A percentile compares a stretch with the other conserved stretches of the same genome.
These are phyloP conservation scores for Pogona vitticeps DNA, from an alignment of 2,113 vertebrate species.

Conservation along the genomic window DNA sequence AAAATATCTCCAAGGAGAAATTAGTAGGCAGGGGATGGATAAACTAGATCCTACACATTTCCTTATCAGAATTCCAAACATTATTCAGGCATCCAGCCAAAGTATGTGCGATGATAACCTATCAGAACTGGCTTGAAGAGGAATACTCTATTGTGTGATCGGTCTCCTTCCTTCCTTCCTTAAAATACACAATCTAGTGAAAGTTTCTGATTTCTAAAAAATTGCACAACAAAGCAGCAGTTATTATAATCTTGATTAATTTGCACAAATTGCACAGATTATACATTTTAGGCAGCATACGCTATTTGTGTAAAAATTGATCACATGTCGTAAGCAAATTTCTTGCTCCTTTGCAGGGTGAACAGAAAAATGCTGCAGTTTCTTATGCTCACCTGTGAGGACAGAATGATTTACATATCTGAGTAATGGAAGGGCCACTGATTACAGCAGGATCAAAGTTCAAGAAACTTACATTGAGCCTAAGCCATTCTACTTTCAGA, in stretches of 20 bases:
- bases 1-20: slow-evolving; percentile 38
- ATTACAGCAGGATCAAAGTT: not conserved
- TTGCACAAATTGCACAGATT: too few relatives aligned
- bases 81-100: slow-evolving; percentile 24
- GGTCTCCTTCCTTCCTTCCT: not conserved
- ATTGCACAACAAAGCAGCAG: too few relatives aligned
- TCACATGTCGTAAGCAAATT: not conserved
- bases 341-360: too few relatives aligned
- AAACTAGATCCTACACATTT: slow-evolving; percentile 44
- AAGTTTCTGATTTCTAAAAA: too few relatives aligned
- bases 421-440: not conserved
- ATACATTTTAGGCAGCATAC: too few relatives aligned
- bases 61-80: slow-evolving; percentile 47
- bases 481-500: not conserved
- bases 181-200: too few relatives aligned
- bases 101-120: slow-evolving; percentile 30
- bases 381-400: too few relatives aligned
- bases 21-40: slow-evolving; percentile 26
- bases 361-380: too few relatives aligned
- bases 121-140: not conserved
- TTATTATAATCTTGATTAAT: too few relatives aligned
- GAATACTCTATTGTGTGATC: not conserved
- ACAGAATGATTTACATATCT: too few relatives aligned
- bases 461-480: not conserved
- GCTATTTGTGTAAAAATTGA: not conserved